These are phyloP conservation scores for Lepidocyrtoides sp. DNA, from an alignment of 2,888 invertebrate species.

Conservation along the genomic window DNA sequence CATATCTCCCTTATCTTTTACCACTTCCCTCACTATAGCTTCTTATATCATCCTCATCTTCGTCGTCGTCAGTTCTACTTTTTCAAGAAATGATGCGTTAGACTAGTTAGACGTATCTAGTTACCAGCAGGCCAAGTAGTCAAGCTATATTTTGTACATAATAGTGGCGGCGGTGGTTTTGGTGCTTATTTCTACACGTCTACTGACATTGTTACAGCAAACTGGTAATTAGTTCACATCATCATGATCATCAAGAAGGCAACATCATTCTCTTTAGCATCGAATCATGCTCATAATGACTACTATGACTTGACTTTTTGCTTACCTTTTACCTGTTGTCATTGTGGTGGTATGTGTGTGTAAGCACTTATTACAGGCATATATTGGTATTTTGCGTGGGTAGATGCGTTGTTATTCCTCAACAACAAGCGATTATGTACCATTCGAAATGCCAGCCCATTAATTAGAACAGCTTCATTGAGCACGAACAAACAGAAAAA, in stretches of 20 bases:
- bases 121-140: too few relatives aligned
- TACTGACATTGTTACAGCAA: conserved; percentile 67
- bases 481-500: conserved; percentile 53
- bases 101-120: too few relatives aligned
- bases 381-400: conserved; percentile 18
- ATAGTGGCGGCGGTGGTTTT: neutral
- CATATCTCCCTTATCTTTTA: neutral
- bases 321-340: conserved; percentile 46
- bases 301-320: neutral
- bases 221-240: conserved; percentile 73
- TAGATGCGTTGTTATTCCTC: neutral
- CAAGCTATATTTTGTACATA: too few relatives aligned
- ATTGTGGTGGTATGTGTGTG: too few relatives aligned
- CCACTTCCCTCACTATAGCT: neutral
- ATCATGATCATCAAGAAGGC: conserved; percentile 21
- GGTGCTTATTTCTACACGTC: neutral
- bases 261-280: conserved; percentile 21
- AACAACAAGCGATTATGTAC: neutral
- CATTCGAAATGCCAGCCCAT: conserved; percentile 39
- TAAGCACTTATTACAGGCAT: too few relatives aligned
- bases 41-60: neutral
- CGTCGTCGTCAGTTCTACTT: neutral
- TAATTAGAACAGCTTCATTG: conserved; percentile 72
- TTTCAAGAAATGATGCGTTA: neutral
- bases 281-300: neutral